These are phyloP conservation scores for Kuschelorhynchus macadamiae DNA, from an alignment of 2,888 invertebrate species.

Conservation along the genomic window DNA sequence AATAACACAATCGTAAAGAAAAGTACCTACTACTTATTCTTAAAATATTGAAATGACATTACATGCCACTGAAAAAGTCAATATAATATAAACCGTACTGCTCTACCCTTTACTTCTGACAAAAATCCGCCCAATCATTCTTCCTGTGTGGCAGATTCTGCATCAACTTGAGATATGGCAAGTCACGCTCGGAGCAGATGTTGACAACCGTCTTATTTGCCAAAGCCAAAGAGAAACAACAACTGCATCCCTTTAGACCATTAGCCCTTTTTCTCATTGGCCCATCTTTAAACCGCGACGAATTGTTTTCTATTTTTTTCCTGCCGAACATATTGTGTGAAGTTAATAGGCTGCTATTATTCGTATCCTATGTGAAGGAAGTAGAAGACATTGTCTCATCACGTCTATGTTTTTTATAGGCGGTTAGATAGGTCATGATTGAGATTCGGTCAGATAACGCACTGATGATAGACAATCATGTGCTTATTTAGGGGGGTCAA, in stretches of 20 bases:
- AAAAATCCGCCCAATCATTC: conserved; percentile 39
- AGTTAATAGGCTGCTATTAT: conserved; percentile 20
- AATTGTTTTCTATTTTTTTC: conserved; percentile 40
- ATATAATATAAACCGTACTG: too few relatives aligned
- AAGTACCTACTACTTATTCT: too few relatives aligned
- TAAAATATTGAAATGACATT: too few relatives aligned
- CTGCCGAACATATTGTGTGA: conserved; percentile 16
- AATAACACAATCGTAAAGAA: too few relatives aligned
- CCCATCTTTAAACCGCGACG: conserved; percentile 25
- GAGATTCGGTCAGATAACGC: too few relatives aligned
- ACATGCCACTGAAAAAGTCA: too few relatives aligned
- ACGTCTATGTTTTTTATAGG: conserved; percentile 30
- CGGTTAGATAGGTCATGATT: too few relatives aligned
- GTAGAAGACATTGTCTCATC: conserved; percentile 32
- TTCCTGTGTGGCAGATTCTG: conserved; percentile 44
- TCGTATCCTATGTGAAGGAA: conserved; percentile 8
- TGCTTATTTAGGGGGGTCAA: too few relatives aligned
- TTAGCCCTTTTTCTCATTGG: conserved; percentile 37
- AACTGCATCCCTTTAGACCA: conserved; percentile 33
- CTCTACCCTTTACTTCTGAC: conserved; percentile 15
- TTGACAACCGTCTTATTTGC: conserved; percentile 47
- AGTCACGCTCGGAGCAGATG: conserved; percentile 66
- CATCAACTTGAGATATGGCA: conserved; percentile 60
- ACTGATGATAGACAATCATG: too few relatives aligned
- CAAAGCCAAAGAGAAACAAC: conserved; percentile 42